These are phyloP conservation scores for Perca flavescens DNA, from an alignment of 2,113 vertebrate species.

Conservation along the genomic window DNA sequence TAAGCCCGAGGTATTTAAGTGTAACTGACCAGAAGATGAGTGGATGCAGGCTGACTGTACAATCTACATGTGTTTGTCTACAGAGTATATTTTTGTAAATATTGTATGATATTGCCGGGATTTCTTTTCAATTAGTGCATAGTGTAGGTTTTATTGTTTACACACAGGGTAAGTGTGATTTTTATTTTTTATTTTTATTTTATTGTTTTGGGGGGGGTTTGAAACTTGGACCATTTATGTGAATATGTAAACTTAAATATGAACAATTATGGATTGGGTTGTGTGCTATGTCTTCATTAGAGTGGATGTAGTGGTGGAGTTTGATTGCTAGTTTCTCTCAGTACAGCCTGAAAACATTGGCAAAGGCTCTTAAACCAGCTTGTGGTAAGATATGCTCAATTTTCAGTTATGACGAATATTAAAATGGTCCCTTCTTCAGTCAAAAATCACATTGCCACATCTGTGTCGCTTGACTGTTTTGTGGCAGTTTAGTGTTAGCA, in stretches of 20 bases:
- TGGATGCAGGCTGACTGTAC: slow-evolving; percentile 37
- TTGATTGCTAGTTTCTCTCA: background rate
- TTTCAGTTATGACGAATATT: background rate
- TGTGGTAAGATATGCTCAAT: background rate
- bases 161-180: slow-evolving; percentile 78
- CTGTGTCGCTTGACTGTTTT: background rate
- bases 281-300: background rate
- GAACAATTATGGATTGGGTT: slow-evolving; percentile 6
- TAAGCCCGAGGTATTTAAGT: slow-evolving; percentile 35
- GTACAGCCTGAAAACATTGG: background rate
- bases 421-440: background rate
- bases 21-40: slow-evolving; percentile 8
- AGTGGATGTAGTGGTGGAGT: slow-evolving; percentile 3
- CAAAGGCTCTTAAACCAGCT: slow-evolving; percentile 3
- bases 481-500: background rate
- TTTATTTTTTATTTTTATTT: background rate
- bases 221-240: slow-evolving; percentile 18
- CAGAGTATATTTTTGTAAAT: slow-evolving; percentile 73
- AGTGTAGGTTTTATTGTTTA: slow-evolving; percentile 46
- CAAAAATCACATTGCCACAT: background rate
- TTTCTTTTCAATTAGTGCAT: slow-evolving; percentile 45
- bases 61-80: slow-evolving; percentile 13
- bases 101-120: slow-evolving; percentile 65
- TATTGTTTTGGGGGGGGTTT: no score
- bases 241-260: slow-evolving; percentile 35